phyloP scores from a whole-genome alignment of 1,140 invertebrate genomes.

The Sipha flava region DNA sequence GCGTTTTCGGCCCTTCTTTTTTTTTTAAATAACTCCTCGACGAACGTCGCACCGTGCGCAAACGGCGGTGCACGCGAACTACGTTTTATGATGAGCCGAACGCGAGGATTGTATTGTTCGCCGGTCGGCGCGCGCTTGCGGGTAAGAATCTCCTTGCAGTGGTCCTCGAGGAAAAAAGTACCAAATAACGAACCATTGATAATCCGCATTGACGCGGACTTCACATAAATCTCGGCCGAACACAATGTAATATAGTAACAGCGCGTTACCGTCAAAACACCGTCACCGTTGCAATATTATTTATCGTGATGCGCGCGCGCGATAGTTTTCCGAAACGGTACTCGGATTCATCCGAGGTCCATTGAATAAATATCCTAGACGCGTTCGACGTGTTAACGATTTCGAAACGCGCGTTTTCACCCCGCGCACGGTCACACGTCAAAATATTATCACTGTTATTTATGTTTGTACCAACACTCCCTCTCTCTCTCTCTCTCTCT shows the following conservation, averaged over 20 bases:
- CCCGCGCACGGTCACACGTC: neutral
- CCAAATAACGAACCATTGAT: neutral
- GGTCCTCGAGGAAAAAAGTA: neutral
- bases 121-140: neutral
- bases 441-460: conserved; percentile 19
- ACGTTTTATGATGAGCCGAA: neutral
- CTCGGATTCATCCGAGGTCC: neutral
- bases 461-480: too few relatives aligned
- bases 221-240: conserved; percentile 12
- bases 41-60: too few relatives aligned
- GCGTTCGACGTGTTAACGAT: conserved; percentile 13
- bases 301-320: too few relatives aligned
- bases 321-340: neutral
- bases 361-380: neutral
- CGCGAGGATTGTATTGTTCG: neutral
- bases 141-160: neutral
- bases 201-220: conserved; percentile 14
- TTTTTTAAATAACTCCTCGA: too few relatives aligned
- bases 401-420: neutral
- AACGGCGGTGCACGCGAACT: too few relatives aligned
- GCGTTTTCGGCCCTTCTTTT: too few relatives aligned
- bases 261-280: too few relatives aligned
- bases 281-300: too few relatives aligned
- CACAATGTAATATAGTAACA: neutral
- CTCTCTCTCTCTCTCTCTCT: too few relatives aligned